Percentiles rank a stretch among this genome's conserved stretches.
Evolutionary conservation across 1,140 invertebrate species (phyloP).

Genomic region (Schmidtea mediterranea): DNA sequence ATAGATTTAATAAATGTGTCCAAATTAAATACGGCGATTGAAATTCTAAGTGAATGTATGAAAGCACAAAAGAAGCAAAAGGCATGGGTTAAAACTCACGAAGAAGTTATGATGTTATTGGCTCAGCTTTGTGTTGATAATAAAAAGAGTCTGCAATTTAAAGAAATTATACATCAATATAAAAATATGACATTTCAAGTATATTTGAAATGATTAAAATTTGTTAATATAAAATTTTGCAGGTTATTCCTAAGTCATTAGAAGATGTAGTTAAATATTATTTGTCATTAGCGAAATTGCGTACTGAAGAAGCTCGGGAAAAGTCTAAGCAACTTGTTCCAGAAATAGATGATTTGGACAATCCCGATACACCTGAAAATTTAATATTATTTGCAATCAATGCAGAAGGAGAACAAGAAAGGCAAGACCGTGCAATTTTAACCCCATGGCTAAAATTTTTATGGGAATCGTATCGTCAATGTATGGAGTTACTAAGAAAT

Average conservation of each 20-base stretch:
- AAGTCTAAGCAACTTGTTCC: conserved; percentile 72
- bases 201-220: conserved; percentile 9
- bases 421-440: conserved; percentile 71
- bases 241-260: conserved; percentile 48
- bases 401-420: conserved; percentile 83
- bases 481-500: conserved; percentile 71
- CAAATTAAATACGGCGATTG: conserved; percentile 73
- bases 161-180: conserved; percentile 94
- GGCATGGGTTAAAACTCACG: conserved; percentile 81
- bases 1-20: conserved; percentile 29
- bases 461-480: conserved; percentile 98
- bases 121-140: conserved; percentile 87
- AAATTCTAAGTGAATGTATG: conserved; percentile 95
- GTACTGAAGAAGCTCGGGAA: conserved; percentile 68
- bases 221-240: no score
- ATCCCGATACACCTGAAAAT: conserved; percentile 71
- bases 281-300: conserved; percentile 66
- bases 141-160: conserved; percentile 86
- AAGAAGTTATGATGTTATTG: conserved; percentile 98
- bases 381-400: conserved; percentile 55
- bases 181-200: conserved; percentile 90
- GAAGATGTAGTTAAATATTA: conserved; percentile 78
- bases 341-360: conserved; percentile 79
- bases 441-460: conserved; percentile 97
- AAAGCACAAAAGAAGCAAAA: conserved; percentile 72